Evolutionary conservation across 2,888 invertebrate genomes (phyloP), one percentile per base, ranked within the genome.

Genomic region (Macrosiphum euphorbiae): DNA sequence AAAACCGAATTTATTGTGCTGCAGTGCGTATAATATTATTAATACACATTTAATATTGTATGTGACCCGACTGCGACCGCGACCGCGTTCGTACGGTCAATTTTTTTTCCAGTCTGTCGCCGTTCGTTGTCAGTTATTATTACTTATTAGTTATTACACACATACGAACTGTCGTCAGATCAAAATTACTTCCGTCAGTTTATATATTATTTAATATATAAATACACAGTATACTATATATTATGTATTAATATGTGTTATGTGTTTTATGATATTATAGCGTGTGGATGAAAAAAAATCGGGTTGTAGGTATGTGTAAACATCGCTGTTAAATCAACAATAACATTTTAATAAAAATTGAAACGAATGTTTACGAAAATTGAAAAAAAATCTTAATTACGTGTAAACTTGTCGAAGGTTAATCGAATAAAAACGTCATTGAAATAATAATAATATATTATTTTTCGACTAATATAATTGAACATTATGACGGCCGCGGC

Each of bases 391-490:
- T 90, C n/a, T 7, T 61, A 58, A 61, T 90, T n/a, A 47, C 61
- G 20, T n/a, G 47, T 67, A 61, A 44, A 24, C 47, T 47, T 91
- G 86, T 44, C 44, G 86, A 91, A 91, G 44, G 85, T 91, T 35
- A 86, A 91, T 91, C 85, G 85, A 91, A 91, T 86, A 58, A 91
- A 58, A 91, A 86, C 58, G 58, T 61, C 91, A 26, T 86, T 58
- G 52, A 86, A 91, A 86, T n/a, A 47, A 58, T 47, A 47, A 58
- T n/a, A 50, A 44, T 61, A 44, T 44, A 44, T 11, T 44, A 52
- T n/a, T 47, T 91, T 86, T n/a, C 11, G 58, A 58, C 58, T 4
- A 26, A 86, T 58, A 58, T 35, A 86, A 91, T 86, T 86, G 47
- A 58, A 86, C 55, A 24, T 44, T 44, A 78, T 44, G 55, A 78